phyloP scores from a whole-genome alignment of 2,888 invertebrate species.

The Apamea monoglypha region DNA sequence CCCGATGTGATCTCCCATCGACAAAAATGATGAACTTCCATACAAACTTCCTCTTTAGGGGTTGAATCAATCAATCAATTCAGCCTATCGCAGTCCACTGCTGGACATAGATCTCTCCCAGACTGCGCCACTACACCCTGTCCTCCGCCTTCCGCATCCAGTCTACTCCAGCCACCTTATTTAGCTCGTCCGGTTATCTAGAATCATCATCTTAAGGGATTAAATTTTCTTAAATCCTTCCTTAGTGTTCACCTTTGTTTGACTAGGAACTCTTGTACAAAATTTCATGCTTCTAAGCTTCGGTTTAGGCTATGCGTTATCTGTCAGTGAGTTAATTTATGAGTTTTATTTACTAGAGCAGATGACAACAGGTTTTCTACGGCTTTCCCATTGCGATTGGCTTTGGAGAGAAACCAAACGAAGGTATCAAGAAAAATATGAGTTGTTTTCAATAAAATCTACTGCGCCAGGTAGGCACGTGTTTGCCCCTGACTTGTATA shows the following conservation, averaged over 20 bases:
- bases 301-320: neutral
- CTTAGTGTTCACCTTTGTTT: neutral
- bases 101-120: too few species aligned
- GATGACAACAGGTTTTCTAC: neutral
- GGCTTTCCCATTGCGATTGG: neutral
- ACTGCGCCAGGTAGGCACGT: too few species aligned
- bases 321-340: neutral
- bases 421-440: too few species aligned
- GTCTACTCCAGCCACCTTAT: too few species aligned
- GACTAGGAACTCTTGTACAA: neutral
- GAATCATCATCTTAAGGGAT: too few species aligned
- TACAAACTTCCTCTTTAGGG: neutral
- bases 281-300: neutral
- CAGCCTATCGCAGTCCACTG: too few species aligned
- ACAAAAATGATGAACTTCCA: neutral
- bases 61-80: neutral
- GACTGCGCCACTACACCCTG: too few species aligned
- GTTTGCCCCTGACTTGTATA: neutral
- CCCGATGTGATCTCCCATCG: neutral
- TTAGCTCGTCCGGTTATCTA: too few species aligned
- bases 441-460: too few species aligned
- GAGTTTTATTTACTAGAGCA: neutral
- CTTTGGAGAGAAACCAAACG: neutral
- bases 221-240: neutral
- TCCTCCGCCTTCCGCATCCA: too few species aligned